Conservation (phyloP, 2,888 invertebrate genomes). For the Timema podura region DNA sequence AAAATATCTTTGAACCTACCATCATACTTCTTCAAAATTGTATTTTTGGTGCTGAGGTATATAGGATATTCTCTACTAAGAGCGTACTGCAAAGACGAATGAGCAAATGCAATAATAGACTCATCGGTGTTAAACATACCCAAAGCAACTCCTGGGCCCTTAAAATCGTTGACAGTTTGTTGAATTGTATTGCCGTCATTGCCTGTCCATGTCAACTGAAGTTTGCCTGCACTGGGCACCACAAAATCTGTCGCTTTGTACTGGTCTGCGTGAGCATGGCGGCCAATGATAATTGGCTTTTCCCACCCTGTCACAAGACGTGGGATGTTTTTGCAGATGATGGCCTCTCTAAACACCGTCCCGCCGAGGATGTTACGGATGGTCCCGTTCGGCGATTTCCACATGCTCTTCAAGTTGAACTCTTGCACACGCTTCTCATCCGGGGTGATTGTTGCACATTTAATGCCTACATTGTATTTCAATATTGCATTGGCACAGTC, state of each 20-base stretch:
- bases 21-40: conserved; percentile 93
- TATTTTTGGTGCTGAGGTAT: conserved; percentile 95
- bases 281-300: conserved; percentile 95
- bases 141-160: conserved; percentile 85
- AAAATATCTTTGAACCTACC: conserved; percentile 97
- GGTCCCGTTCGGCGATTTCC: conserved; percentile 87
- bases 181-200: conserved; percentile 59
- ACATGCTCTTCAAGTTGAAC: conserved; percentile 83
- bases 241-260: conserved; percentile 97
- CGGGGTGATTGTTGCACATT: conserved; percentile 98
- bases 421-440: conserved; percentile 94
- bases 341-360: conserved; percentile 80
- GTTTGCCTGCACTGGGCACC: conserved; percentile 83
- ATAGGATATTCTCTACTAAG: conserved; percentile 80
- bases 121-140: conserved; percentile 97
- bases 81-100: conserved; percentile 89
- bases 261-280: conserved; percentile 98
- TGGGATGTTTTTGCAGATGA: conserved; percentile 90
- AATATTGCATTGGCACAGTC: conserved; percentile 96
- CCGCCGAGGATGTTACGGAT: conserved; percentile 84
- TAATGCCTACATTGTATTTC: conserved; percentile 97
- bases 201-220: conserved; percentile 75
- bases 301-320: conserved; percentile 92
- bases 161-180: conserved; percentile 73
- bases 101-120: conserved; percentile 90